Base-by-base conservation (phyloP, 2,888 invertebrate species). In the Rhyacophila evoluta region DNA sequence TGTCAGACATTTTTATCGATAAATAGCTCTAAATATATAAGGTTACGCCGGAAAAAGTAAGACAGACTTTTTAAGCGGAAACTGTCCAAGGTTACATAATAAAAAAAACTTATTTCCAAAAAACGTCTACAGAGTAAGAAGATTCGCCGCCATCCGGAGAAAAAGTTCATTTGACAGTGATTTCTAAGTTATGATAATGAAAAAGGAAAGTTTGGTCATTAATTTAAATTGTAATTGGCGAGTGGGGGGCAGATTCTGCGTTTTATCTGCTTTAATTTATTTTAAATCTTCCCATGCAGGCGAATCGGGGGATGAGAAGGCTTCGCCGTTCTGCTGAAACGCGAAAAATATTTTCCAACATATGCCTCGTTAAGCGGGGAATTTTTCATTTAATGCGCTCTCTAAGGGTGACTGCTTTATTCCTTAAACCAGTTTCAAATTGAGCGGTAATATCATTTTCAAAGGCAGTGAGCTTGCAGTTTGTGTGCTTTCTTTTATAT, bases 161-260 rank as follows among this genome's bases (percentile, higher is more conserved):
- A 55, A 55, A 55, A 55, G 55, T 55, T 19, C 72, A 73, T 79
- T 79, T 71, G 77, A 74, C 77, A 72, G 72, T 69, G 77, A 80
- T 80, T 77, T 80, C 77, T 74, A 55, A 80, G 73, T 80, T 80
- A 77, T 74, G 80, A 77, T 77, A 80, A 80, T 80, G 75, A 80
- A 80, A 80, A 72, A 71, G 79, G 55, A 80, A 80, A 80, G 77
- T 80, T 80, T 37, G 77, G 70, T 77, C 77, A 77, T 80, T 80
- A 80, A 80, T 80, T 80, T 74, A 76, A 80, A 77, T 77, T 80
- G 80, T 77, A 80, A 80, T 80, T 77, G 80, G 74, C 33, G 71
- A 74, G 4, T 33, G 29, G 80, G 74, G 15, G 39, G 15, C n/a
- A 55, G 75, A 74, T 33, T 75, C 55, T 75, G 74, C 72, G 71